A percentile compares a stretch with the other conserved stretches of the same genome.
Evolutionary conservation across 2,888 invertebrate species (phyloP).

Genomic region (Lasiommata megera): DNA sequence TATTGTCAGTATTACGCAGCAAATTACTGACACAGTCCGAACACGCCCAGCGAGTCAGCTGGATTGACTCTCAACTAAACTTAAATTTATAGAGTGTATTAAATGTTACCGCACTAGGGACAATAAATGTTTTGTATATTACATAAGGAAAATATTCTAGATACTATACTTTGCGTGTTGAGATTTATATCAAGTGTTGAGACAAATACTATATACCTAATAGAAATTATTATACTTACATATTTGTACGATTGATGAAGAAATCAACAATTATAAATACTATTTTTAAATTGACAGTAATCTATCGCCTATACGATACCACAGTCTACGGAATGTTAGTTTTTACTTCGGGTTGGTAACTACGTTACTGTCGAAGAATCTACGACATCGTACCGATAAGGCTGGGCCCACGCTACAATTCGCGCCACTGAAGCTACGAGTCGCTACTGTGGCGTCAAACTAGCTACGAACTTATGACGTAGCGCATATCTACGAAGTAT

Average conservation of each 20-base stretch:
- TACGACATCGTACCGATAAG: too few species aligned
- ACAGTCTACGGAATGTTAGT: too few species aligned
- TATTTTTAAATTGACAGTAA: too few species aligned
- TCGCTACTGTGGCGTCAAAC: too few species aligned
- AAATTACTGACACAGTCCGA: background rate
- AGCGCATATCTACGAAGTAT: too few species aligned
- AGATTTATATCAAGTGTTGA: slow-evolving; percentile 42
- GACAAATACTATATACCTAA: background rate
- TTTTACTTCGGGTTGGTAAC: too few species aligned
- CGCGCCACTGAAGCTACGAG: too few species aligned
- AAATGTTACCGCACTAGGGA: slow-evolving; percentile 38
- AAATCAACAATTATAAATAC: background rate
- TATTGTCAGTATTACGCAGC: too few species aligned
- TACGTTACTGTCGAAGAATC: too few species aligned
- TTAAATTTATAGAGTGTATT: slow-evolving; percentile 27
- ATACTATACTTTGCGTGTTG: slow-evolving; percentile 20
- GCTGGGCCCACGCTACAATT: too few species aligned
- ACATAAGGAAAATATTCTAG: slow-evolving; percentile 19
- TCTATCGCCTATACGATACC: too few species aligned
- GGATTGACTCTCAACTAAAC: slow-evolving; percentile 43
- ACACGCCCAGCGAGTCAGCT: slow-evolving; percentile 49
- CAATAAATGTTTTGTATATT: slow-evolving; percentile 61
- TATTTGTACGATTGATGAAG: slow-evolving; percentile 10
- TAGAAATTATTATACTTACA: background rate
- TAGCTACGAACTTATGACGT: too few species aligned